phyloP scores from a whole-genome alignment of 2,797 vertebrate genomes.

The Pseudochaenichthys georgianus region DNA sequence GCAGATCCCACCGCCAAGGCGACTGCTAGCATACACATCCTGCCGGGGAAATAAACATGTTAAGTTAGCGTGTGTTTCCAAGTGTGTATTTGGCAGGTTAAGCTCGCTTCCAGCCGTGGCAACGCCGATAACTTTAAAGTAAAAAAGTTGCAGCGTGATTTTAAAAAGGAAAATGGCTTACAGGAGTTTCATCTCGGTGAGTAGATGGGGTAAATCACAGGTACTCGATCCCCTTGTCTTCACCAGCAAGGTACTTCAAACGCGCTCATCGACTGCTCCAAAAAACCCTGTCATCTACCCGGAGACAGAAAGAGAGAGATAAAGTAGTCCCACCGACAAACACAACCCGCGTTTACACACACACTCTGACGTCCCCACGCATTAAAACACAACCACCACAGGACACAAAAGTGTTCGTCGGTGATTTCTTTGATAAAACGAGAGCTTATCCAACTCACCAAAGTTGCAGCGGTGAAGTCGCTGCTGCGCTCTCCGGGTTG shows the following conservation, averaged over 20 bases:
- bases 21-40: constrained; percentile 69
- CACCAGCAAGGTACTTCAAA: constrained; percentile 71
- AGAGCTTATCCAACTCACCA: constrained; percentile 76
- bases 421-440: constrained; percentile 17
- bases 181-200: constrained; percentile 79
- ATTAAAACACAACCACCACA: background rate
- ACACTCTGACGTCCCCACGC: background rate
- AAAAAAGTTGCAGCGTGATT: background rate
- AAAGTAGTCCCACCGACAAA: constrained; percentile 55
- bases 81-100: constrained; percentile 25
- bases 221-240: constrained; percentile 70
- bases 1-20: constrained; percentile 60
- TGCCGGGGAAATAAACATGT: constrained; percentile 55
- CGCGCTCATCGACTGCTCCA: constrained; percentile 80
- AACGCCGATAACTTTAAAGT: background rate
- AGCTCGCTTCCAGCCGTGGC: background rate
- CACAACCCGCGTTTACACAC: background rate
- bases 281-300: constrained; percentile 73
- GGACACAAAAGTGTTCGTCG: fast-evolving
- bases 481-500: constrained; percentile 75
- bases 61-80: background rate
- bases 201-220: constrained; percentile 57
- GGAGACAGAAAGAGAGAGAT: constrained; percentile 51
- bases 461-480: constrained; percentile 72
- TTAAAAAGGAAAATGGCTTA: constrained; percentile 52